phyloP scores from a whole-genome alignment of 2,113 vertebrate genomes.

The Alouatta palliata region DNA sequence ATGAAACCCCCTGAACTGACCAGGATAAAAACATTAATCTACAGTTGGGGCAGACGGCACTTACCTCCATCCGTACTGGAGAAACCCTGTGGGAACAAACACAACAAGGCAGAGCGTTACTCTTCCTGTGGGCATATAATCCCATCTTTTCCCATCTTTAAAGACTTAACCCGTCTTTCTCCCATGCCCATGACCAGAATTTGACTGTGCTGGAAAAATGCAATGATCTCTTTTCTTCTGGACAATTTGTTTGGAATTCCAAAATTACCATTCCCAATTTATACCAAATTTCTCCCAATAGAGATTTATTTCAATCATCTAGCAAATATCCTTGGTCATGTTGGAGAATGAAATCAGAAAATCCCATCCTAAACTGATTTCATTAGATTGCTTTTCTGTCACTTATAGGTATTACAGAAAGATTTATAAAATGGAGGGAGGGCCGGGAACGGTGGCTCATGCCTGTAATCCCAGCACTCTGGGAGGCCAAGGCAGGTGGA shows the following conservation, averaged over 20 bases:
- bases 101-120: slow-evolving; percentile 63
- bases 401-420: not conserved
- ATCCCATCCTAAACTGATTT: not conserved
- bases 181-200: not conserved
- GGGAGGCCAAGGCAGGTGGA: too few relatives aligned
- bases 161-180: not conserved
- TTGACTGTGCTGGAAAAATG: not conserved
- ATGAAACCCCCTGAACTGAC: not conserved
- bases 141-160: too few relatives aligned
- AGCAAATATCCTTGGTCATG: not conserved
- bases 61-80: slow-evolving; percentile 93
- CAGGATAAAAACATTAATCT: not conserved
- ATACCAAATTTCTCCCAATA: not conserved
- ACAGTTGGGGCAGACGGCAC: slow-evolving; percentile 32
- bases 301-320: not conserved
- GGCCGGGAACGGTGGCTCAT: too few relatives aligned
- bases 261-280: not conserved
- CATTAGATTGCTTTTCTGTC: not conserved
- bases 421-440: not conserved
- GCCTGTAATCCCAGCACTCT: too few relatives aligned
- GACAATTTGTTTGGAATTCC: not conserved
- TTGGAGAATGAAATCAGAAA: not conserved
- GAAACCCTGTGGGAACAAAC: slow-evolving; percentile 90
- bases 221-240: not conserved
- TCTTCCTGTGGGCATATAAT: fast-evolving